These are phyloP conservation scores for Centroberyx gerrardi DNA, from an alignment of 2,797 vertebrate species.

Conservation along the genomic window DNA sequence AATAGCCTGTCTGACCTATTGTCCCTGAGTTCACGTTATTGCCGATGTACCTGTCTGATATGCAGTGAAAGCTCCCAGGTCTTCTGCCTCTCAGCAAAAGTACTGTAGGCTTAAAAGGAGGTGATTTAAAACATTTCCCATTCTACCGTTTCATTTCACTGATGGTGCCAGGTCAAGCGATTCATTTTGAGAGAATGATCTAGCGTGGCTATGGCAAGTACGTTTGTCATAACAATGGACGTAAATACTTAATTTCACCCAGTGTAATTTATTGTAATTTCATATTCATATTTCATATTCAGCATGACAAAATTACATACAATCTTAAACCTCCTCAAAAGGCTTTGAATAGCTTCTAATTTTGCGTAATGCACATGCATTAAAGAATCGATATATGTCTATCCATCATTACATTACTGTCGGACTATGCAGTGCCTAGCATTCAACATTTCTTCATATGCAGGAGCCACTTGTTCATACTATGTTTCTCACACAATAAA, in stretches of 20 bases:
- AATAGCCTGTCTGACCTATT: slow-evolving; percentile 82
- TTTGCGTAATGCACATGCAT: slow-evolving; percentile 41
- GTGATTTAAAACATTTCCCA: slow-evolving; percentile 64
- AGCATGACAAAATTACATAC: slow-evolving; percentile 43
- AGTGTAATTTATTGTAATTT: slow-evolving; percentile 23
- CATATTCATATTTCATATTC: slow-evolving; percentile 53
- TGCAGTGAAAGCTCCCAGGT: slow-evolving; percentile 66
- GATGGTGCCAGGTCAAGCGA: slow-evolving; percentile 42
- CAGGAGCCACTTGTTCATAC: slow-evolving; percentile 37
- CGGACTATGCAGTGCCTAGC: slow-evolving; percentile 33
- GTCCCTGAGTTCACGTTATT: slow-evolving; percentile 71
- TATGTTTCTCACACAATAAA: slow-evolving; percentile 53
- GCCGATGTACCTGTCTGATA: slow-evolving; percentile 80
- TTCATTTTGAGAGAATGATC: slow-evolving; percentile 60
- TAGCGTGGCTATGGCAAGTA: slow-evolving; percentile 17
- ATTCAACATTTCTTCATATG: slow-evolving; percentile 30
- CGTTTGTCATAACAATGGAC: slow-evolving; percentile 2
- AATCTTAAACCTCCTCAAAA: slow-evolving; percentile 51
- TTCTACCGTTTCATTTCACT: slow-evolving; percentile 52
- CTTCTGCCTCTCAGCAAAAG: slow-evolving; percentile 58
- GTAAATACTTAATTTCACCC: slow-evolving; percentile 16
- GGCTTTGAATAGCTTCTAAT: slow-evolving; percentile 39
- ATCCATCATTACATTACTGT: slow-evolving; percentile 35
- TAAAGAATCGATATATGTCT: slow-evolving; percentile 66
- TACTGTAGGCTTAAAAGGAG: slow-evolving; percentile 41